Evolutionary conservation across 1,140 invertebrate genomes (phyloP).

Genomic region (Habropoda laboriosa): DNA sequence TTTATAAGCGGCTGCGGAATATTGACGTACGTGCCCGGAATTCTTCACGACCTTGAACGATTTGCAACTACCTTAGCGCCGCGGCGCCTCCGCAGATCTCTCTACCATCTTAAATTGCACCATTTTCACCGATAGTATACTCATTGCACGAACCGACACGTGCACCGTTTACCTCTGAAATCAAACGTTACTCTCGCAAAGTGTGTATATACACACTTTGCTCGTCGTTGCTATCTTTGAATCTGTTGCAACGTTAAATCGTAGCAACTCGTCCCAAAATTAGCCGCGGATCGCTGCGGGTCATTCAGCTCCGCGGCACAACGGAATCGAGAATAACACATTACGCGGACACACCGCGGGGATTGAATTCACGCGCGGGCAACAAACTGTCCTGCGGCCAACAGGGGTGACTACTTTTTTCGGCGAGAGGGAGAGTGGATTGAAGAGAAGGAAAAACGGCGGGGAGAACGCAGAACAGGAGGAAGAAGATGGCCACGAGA

Average conservation of each 20-base stretch:
- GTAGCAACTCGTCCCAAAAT: slow-evolving; percentile 36
- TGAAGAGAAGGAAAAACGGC: slow-evolving; percentile 18
- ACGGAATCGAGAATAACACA: slow-evolving; percentile 46
- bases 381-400: slow-evolving; percentile 51
- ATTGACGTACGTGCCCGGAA: slow-evolving; percentile 61
- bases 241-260: not conserved
- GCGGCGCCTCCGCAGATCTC: not conserved
- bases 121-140: too few species aligned
- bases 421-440: not conserved
- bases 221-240: not conserved
- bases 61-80: too few species aligned
- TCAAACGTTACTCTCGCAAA: not conserved
- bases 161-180: slow-evolving; percentile 4
- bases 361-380: slow-evolving; percentile 43
- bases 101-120: too few species aligned
- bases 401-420: slow-evolving; percentile 61
- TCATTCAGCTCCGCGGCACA: slow-evolving; percentile 37
- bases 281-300: slow-evolving; percentile 30
- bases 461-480: too few species aligned
- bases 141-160: too few species aligned
- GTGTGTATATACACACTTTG: not conserved
- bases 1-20: slow-evolving; percentile 46
- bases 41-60: slow-evolving; percentile 43
- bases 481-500: not conserved
- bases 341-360: slow-evolving; percentile 11